These are phyloP conservation scores for Microtus montanus DNA, from an alignment of 2,113 vertebrate species.

Conservation along the genomic window DNA sequence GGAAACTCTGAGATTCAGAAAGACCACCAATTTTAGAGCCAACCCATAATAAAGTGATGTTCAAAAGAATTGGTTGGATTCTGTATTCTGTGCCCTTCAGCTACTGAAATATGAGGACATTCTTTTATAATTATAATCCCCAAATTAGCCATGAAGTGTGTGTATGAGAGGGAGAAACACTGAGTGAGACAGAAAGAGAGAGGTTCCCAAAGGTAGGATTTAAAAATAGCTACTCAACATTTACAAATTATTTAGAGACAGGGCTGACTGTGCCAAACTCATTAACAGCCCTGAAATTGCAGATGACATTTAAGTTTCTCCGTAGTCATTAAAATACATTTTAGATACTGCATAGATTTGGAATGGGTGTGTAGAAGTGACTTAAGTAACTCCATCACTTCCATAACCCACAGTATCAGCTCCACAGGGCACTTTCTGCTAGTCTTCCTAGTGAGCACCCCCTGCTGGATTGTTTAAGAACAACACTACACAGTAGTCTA, in stretches of 20 bases:
- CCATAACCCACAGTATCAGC: constrained; percentile 19
- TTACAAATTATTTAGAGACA: constrained; percentile 67
- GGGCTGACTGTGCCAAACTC: constrained; percentile 67
- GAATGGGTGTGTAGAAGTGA: constrained; percentile 54
- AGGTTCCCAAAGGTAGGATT: neutral
- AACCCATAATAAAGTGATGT: constrained; percentile 69
- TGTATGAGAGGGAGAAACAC: neutral
- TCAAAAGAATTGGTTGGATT: constrained; percentile 68
- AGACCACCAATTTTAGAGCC: constrained; percentile 71
- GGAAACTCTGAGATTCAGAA: constrained; percentile 66
- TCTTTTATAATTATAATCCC: constrained; percentile 66
- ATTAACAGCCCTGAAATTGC: constrained; percentile 59
- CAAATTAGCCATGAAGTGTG: constrained; percentile 16
- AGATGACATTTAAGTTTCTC: constrained; percentile 66
- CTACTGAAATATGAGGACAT: constrained; percentile 47
- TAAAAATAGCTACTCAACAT: constrained; percentile 65
- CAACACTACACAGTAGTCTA: neutral
- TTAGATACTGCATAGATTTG: constrained; percentile 57
- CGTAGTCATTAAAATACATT: constrained; percentile 66
- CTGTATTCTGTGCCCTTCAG: constrained; percentile 56
- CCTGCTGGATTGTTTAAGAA: constrained; percentile 69
- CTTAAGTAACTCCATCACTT: constrained; percentile 17
- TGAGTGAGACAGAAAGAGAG: neutral
- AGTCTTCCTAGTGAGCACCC: constrained; percentile 58
- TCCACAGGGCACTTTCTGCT: neutral